A percentile compares a stretch with the other conserved stretches of the same genome.
These are phyloP conservation scores for Branchipolynoe longqiensis DNA, from an alignment of 2,888 invertebrate species.

Conservation along the genomic window DNA sequence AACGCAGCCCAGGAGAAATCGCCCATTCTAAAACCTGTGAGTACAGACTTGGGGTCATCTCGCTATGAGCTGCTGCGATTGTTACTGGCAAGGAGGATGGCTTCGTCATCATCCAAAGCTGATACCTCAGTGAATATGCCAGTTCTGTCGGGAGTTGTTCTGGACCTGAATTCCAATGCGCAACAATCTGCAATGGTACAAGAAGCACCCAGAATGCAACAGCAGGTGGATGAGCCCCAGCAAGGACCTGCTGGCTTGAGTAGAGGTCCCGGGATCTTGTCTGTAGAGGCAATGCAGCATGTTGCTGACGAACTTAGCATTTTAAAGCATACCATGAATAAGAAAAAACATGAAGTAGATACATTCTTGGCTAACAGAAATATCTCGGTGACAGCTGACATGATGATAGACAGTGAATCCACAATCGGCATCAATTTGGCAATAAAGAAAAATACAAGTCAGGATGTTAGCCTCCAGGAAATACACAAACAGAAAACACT, in stretches of 20 bases:
- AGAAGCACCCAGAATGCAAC: no score
- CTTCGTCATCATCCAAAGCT: slow-evolving; percentile 29
- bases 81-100: slow-evolving; percentile 11
- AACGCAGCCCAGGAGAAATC: background rate
- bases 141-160: no score
- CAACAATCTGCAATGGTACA: no score
- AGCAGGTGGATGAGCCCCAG: background rate
- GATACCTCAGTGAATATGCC: no score
- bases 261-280: slow-evolving; percentile 8
- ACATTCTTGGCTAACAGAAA: background rate
- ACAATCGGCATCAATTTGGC: slow-evolving; percentile 32
- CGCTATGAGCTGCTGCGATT: slow-evolving; percentile 34
- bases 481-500: slow-evolving; percentile 40
- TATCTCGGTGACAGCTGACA: slow-evolving; percentile 15
- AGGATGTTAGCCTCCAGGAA: slow-evolving; percentile 7
- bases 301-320: slow-evolving; percentile 46
- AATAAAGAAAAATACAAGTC: slow-evolving; percentile 19
- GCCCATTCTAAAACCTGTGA: background rate
- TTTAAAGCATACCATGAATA: slow-evolving; percentile 23
- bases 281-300: slow-evolving; percentile 37
- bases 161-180: no score
- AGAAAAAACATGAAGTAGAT: background rate
- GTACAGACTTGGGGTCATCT: background rate
- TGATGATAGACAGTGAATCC: slow-evolving; percentile 27
- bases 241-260: background rate